phyloP scores from a whole-genome alignment of 2,113 vertebrate genomes.

The Podarcis cretensis region DNA sequence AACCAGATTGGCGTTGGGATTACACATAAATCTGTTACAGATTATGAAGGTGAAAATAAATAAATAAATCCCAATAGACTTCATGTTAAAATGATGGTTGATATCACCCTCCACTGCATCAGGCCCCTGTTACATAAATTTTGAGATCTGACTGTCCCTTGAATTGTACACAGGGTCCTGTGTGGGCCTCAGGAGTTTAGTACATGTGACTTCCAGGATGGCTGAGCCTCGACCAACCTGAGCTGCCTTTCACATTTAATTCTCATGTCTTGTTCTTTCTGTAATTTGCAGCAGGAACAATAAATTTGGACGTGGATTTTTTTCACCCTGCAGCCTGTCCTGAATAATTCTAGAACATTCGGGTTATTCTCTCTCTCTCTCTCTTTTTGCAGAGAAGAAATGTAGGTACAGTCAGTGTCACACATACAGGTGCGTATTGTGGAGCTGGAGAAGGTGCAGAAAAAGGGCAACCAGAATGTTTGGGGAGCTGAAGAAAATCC shows the following conservation, averaged over 20 bases:
- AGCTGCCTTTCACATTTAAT: not conserved
- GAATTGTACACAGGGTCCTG: constrained; percentile 21
- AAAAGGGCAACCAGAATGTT: too few species aligned
- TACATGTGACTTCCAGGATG: not conserved
- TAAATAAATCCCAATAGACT: not conserved
- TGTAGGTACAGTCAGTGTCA: not conserved
- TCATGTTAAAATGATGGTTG: constrained; percentile 14
- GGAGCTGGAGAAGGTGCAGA: too few species aligned
- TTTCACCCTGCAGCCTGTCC: too few species aligned
- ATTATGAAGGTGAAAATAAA: not conserved
- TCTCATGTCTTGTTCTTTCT: not conserved
- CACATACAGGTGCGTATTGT: not conserved
- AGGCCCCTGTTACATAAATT: constrained; percentile 11
- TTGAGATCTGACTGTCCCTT: constrained; percentile 13
- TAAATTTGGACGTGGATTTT: not conserved
- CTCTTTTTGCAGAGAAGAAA: not conserved
- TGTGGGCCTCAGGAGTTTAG: not conserved
- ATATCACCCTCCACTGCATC: not conserved
- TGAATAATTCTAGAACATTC: not conserved
- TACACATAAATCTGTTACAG: not conserved
- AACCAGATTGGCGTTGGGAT: constrained; percentile 24
- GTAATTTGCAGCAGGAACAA: not conserved
- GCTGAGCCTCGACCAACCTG: constrained; percentile 27
- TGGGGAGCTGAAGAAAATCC: not conserved
- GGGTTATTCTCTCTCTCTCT: too few species aligned